phyloP scores from a whole-genome alignment of 2,888 invertebrate species.

The Conops quadrifasciatus region DNA sequence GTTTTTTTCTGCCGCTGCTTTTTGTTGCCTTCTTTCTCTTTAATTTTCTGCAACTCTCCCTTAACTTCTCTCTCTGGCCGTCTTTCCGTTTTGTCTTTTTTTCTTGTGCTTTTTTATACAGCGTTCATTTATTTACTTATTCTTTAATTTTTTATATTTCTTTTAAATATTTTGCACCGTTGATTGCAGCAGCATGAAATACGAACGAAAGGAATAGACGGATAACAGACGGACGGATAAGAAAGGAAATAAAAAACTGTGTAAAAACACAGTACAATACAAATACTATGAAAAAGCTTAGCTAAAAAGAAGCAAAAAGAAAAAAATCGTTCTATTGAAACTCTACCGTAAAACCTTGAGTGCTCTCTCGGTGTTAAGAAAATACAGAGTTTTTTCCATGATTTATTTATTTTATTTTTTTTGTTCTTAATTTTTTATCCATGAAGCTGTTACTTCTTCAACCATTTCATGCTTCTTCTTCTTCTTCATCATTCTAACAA shows the following conservation, averaged over 20 bases:
- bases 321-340: too few relatives aligned
- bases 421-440: too few relatives aligned
- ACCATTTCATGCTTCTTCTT: too few relatives aligned
- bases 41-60: background rate
- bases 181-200: background rate
- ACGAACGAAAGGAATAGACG: background rate
- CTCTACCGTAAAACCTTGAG: background rate
- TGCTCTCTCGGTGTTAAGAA: background rate
- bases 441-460: too few relatives aligned
- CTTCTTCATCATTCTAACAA: background rate
- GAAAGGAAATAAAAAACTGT: background rate
- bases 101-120: slow-evolving; percentile 1
- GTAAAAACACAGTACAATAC: background rate
- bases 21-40: background rate
- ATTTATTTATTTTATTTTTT: too few relatives aligned
- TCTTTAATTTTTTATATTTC: slow-evolving; percentile 9
- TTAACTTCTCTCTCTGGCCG: background rate
- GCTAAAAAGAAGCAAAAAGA: too few relatives aligned
- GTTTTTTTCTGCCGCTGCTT: background rate
- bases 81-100: background rate
- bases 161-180: slow-evolving; percentile 21
- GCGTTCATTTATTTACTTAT: slow-evolving; percentile 24
- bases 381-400: background rate
- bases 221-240: background rate
- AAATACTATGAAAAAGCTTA: too few relatives aligned